Base-by-base conservation (phyloP, 2,797 vertebrate genomes). In the Podarcis siculus region DNA sequence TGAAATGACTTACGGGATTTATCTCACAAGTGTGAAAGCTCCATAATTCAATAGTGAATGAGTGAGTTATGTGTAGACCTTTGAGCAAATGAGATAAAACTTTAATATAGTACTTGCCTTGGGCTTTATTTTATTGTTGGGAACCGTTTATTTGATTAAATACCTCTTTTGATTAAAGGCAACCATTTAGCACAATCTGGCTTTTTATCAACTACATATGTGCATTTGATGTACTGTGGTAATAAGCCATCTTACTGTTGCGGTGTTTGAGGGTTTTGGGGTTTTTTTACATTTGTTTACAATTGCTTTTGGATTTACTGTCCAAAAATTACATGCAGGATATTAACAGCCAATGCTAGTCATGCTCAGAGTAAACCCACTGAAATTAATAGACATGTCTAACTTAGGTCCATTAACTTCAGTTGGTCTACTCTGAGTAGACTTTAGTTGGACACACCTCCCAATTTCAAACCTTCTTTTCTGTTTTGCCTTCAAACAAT, bases 161-260 rank as follows among this genome's bases (percentile, higher is more conserved):
- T 85, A 93, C 88, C 93, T 61, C 39, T 32, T 90, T 25, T 93
- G 92, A 93, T 87, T 88, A 83, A 93, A 93, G 86, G 27, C 91
- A 86, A 92, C 37, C 1, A 27, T 66, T 89, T 89, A 19, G 83
- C 88, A 39, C 21, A 75, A 66, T 42, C 8, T 32, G 1, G n/a
- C 35, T 91, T 82, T 79, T 64, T 78, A 55, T 71, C 72, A 81
- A n/a, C 45, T 13, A 37, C 45, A 37, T 17, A 82, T 83, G 71
- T 32, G 23, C 1, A 66, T 8, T 23, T 64, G 27, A 27, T 85
- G 81, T 85, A 1, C 42, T 88, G 37, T 67, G 83, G 58, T 87
- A 88, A 42, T 1, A 73, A 66, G 78, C 75, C 85, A 85, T 61
- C 7, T 88, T 87, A 87, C 81, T 91, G 9, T 25, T 86, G 39